These are phyloP conservation scores for Zophobas morio DNA, from an alignment of 1,140 invertebrate genomes.

Conservation along the genomic window DNA sequence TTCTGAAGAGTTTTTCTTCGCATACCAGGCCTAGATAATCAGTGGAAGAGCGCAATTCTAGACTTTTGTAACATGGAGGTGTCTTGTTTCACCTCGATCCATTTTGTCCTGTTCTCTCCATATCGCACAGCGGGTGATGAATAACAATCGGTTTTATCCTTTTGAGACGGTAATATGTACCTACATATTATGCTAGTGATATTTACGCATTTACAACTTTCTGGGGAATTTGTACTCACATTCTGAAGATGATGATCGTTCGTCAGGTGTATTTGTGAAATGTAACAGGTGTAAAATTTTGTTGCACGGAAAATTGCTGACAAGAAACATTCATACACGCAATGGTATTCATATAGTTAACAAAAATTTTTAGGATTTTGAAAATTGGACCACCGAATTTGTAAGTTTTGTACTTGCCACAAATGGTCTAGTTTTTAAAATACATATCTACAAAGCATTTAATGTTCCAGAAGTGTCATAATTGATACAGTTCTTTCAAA, in stretches of 20 bases:
- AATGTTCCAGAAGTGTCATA: no score
- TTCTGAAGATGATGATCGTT: neutral
- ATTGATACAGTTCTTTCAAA: no score
- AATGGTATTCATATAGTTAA: no score
- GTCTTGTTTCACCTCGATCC: conserved; percentile 46
- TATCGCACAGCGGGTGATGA: conserved; percentile 39
- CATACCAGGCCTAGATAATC: conserved; percentile 57
- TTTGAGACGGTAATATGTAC: conserved; percentile 2
- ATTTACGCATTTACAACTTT: conserved; percentile 39
- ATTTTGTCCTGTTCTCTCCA: conserved; percentile 42
- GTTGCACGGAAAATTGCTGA: no score
- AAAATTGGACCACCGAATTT: no score
- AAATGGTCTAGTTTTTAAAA: no score
- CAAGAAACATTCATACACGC: no score
- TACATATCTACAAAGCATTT: no score
- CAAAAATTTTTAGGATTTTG: no score
- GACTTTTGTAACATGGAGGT: conserved; percentile 45
- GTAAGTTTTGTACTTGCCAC: no score
- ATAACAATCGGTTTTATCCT: conserved; percentile 38
- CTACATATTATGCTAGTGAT: neutral
- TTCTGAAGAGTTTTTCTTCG: conserved; percentile 54
- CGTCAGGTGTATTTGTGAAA: neutral
- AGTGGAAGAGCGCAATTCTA: conserved; percentile 41
- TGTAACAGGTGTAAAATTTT: no score
- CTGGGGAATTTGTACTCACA: conserved; percentile 4